Base-by-base conservation (phyloP, 2,797 vertebrate species). In the Rhodeus uyekii region DNA sequence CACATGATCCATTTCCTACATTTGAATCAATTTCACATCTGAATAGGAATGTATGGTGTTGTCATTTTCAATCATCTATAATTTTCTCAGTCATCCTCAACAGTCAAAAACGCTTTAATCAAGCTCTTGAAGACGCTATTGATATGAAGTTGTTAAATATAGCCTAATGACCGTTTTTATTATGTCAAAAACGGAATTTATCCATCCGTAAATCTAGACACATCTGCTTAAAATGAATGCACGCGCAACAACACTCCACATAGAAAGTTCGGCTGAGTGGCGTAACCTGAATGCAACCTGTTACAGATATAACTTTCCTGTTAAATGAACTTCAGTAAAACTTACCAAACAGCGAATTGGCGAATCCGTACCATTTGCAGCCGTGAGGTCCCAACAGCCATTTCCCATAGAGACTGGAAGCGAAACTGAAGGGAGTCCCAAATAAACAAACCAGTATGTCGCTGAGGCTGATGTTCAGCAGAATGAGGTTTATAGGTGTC, bases 291-390 rank as follows among this genome's bases (percentile, higher is more conserved):
- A n/a, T n/a, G 55, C 39, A 78, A 68, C 24, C 36, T 78, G 63
- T 78, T 44, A 44, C 64, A 6, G 18, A 19, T 3, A 0, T 8
- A 71, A 18, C 38, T 61, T 61, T 46, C 14, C 48, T 5, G n/a
- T 3, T 27, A 22, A 27, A 61, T 34, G 19, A 80, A 69, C 73
- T 42, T 60, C 27, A 29, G 78, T 4, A 29, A 80, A 65, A 89
- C 94, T 95, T 83, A 95, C 94, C 94, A 84, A 95, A 95, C 48
- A 95, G 91, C 27, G 94, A 91, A 77, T 95, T 96, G 85, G 92
- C 90, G 80, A 95, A 96, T 3, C 93, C 94, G 78, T 95, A 95
- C 94, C 94, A 95, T 88, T 88, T 87, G 83, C 95, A 96, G 60
- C 94, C 94, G 18, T 76, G 22, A 34, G 92, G 86, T 24, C 94